Conservation (phyloP, 2,888 invertebrate genomes). For the Gonocerus acuteangulatus region DNA sequence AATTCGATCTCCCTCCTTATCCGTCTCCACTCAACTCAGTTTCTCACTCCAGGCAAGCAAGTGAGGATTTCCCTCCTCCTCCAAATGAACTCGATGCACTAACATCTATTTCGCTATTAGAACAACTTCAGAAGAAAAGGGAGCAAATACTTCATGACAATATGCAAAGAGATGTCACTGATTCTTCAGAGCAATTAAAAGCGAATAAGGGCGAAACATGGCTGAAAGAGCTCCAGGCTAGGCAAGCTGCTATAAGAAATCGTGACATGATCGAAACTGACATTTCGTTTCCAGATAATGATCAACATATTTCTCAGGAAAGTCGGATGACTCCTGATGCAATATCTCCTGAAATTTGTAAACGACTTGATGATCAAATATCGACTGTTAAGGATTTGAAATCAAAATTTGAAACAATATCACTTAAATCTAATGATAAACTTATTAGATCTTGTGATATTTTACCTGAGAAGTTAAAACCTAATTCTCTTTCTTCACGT, state of each 20-base stretch:
- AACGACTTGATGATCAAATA: constrained; percentile 43
- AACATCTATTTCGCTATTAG: constrained; percentile 47
- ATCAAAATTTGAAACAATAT: constrained; percentile 65
- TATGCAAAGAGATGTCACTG: constrained; percentile 41
- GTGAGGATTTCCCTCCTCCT: constrained; percentile 85
- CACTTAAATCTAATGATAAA: constrained; percentile 24
- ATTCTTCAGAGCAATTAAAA: constrained; percentile 42
- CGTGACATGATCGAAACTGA: constrained; percentile 24
- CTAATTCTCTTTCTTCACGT: constrained; percentile 10
- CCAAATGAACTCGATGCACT: constrained; percentile 36
- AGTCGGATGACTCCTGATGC: neutral
- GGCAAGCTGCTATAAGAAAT: constrained; percentile 58
- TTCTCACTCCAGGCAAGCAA: constrained; percentile 74
- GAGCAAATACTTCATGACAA: constrained; percentile 49
- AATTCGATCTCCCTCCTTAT: constrained; percentile 49
- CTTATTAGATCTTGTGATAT: constrained; percentile 1
- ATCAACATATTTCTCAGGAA: neutral
- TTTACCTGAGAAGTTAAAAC: constrained; percentile 19
- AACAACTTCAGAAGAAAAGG: constrained; percentile 57
- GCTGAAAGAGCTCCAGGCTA: constrained; percentile 71
- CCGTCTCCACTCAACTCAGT: constrained; percentile 72
- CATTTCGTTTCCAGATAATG: neutral
- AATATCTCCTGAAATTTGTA: neutral
- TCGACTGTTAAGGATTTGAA: constrained; percentile 69
- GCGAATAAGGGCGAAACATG: constrained; percentile 58